Base-by-base conservation (phyloP, 2,888 invertebrate genomes). In the Meta bourneti region DNA sequence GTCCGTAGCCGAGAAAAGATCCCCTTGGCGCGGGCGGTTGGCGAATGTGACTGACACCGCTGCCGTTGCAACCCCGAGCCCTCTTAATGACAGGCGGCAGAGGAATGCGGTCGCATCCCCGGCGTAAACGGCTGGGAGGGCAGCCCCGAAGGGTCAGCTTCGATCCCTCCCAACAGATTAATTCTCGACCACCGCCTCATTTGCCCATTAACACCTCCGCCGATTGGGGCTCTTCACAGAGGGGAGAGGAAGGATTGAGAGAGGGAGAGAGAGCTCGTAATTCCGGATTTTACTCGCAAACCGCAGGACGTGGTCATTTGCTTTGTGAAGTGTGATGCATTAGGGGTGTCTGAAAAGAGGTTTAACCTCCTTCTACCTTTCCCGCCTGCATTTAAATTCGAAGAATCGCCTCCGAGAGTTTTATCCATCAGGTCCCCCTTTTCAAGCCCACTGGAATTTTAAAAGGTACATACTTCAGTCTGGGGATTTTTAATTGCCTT, bases 101-200 rank as follows among this genome's bases (percentile, higher is more conserved):
- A 54, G 85, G 61, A 75, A 78, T 85, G 84, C 69, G 61, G 83
- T 84, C 87, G 49, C 83, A 34, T 34, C 34, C 34, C 72, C 79
- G n/a, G 72, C 83, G 72, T 83, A 84, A 88, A 88, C 51, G 88
- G 77, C 52, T 34, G 89, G 83, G 80, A 72, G 90, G 88, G 79
- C 72, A 81, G 51, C 69, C 49, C 49, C 71, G 52, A 83, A 78
- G 92, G 89, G 88, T 88, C 89, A 92, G 80, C 92, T 88, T 84
- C 80, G 85, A 89, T 84, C 89, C 80, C 80, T 78, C 84, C 88
- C 89, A 80, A 89, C 92, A 91, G 91, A 91, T 91, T 91, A 91
- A 91, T 91, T 91, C 91, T 91, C 87, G 82, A 91, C 91, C 91
- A 82, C 91, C 87, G 87, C 91, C 91, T 80, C 87, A 72, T 87